Conservation (phyloP, 2,113 vertebrate species). For the Heloderma charlesbogerti region DNA sequence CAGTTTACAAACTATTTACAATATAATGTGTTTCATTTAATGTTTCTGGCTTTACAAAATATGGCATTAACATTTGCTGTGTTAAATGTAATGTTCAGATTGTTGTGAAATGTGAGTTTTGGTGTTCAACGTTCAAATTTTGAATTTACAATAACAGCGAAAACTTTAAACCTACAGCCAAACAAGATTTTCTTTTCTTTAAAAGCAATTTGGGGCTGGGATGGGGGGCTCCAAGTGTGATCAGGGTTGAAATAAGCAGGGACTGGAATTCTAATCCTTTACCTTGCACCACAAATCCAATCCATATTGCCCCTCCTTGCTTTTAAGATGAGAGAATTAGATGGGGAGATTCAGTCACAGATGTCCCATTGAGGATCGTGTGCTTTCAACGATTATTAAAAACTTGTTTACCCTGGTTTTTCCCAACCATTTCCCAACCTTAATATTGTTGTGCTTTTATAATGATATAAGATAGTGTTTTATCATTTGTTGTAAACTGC, state of each 20-base stretch:
- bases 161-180: background rate
- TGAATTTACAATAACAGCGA: background rate
- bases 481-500: no score
- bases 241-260: background rate
- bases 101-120: background rate
- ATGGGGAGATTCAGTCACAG: background rate
- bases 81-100: background rate
- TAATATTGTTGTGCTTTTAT: no score
- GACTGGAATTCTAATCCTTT: background rate
- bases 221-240: background rate
- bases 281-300: background rate
- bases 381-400: no score
- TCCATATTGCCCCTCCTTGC: no score
- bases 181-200: background rate
- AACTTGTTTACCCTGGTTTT: no score
- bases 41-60: background rate
- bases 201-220: background rate
- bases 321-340: background rate
- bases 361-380: background rate
- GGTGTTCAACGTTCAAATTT: background rate
- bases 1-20: background rate
- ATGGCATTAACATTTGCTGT: accelerated
- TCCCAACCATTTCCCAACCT: no score
- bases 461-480: no score
- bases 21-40: background rate